Base-by-base conservation (phyloP, 2,113 vertebrate species). In the Cyprinodon brontotheroides region DNA sequence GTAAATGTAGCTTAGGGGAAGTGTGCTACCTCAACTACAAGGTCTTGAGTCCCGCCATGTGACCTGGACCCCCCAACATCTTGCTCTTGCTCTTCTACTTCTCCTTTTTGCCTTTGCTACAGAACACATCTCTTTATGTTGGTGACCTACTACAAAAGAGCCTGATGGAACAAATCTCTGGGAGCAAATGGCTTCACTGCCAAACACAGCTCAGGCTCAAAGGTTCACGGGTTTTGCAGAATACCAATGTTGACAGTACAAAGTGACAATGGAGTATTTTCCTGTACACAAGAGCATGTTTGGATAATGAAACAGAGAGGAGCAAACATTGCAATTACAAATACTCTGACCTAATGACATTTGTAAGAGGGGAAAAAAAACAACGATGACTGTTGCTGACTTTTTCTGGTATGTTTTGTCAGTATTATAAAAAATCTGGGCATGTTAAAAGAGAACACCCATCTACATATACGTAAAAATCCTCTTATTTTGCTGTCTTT, bases 1-100 rank as follows among this genome's bases (percentile, higher is more conserved):
- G 89, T 86, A 91, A 92, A 90, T 72, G 86, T 89, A 87, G 90
- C 93, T 93, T 80, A 83, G 75, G 89, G 92, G 86, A 86, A 89
- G 82, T 72, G 77, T 11, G 39, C 80, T 83, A 83, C 83, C 78
- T 88, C 79, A 59, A 84, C 65, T 48, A 62, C 75, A 41, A 70
- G 78, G 71, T 79, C 77, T 72, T 4, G 11, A 65, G 65, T 81
- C 69, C 62, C 63, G 78, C 50, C 72, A 68, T 72, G 83, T 84
- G 88, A 91, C 90, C 75, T 39, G 43, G 77, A 82, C 80, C 37
- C 45, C 70, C 75, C 59, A 70, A 82, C 75, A 70, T 88, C 85
- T 74, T 77, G 71, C 50, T 76, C 61, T 71, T 68, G 70, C 71
- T 63, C 59, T 69, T 72, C 63, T 68, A 43, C 53, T 79, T 61